Percentiles rank a stretch among this genome's conserved stretches.
Conservation (phyloP, 2,113 vertebrate species). For the Cacatua alba region DNA sequence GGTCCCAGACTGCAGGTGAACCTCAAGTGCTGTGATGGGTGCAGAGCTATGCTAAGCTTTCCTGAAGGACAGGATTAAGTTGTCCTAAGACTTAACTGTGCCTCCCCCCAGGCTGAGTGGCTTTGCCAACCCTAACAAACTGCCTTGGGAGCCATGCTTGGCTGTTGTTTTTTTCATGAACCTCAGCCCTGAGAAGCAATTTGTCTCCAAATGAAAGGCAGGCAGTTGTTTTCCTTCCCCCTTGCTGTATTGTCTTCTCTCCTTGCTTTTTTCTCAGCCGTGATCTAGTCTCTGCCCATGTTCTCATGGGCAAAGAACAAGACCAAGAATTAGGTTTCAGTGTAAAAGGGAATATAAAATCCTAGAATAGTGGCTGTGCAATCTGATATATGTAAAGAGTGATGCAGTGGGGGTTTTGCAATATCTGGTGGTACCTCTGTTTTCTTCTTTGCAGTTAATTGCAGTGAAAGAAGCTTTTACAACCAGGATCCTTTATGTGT, state of each 20-base stretch:
- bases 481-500: neutral
- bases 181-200: neutral
- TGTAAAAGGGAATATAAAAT: neutral
- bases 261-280: neutral
- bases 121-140: neutral
- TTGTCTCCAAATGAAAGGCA: neutral
- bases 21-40: neutral
- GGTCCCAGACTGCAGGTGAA: neutral
- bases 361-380: neutral
- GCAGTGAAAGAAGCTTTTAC: neutral
- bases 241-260: neutral
- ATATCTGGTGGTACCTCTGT: neutral
- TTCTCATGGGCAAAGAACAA: neutral
- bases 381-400: neutral
- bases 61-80: neutral
- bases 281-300: neutral
- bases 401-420: neutral
- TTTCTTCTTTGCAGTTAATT: neutral
- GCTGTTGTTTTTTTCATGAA: neutral
- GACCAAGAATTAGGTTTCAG: neutral
- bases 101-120: neutral
- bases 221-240: neutral
- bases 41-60: neutral
- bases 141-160: fast-evolving
- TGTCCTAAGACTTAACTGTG: neutral